phyloP scores from a whole-genome alignment of 2,113 vertebrate genomes.

The Oriolus oriolus region DNA sequence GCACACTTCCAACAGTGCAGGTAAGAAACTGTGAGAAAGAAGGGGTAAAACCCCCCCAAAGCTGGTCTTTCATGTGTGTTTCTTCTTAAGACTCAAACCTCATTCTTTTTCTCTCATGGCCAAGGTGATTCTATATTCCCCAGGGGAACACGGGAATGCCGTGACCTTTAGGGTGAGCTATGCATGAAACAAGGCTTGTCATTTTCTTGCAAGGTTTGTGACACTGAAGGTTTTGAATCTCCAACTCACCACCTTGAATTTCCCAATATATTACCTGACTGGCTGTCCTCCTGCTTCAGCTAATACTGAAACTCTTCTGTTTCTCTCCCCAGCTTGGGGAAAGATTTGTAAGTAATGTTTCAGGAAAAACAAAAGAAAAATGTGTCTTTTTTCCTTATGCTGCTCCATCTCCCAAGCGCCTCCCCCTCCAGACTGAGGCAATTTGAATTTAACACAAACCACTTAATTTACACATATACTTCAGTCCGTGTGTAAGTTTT shows the following conservation, averaged over 20 bases:
- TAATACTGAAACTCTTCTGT: not conserved
- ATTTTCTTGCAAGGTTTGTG: not conserved
- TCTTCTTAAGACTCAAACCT: not conserved
- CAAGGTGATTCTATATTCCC: not conserved
- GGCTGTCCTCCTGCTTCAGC: not conserved
- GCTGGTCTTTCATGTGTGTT: not conserved
- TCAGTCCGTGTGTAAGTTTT: constrained; percentile 21
- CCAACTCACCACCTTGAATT: not conserved
- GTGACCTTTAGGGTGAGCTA: not conserved
- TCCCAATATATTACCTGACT: not conserved
- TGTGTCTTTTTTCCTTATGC: not conserved
- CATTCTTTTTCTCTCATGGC: not conserved
- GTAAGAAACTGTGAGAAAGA: not conserved
- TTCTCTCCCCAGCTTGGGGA: not conserved
- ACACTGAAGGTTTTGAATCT: not conserved
- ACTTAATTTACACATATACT: not conserved
- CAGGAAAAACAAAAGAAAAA: not conserved
- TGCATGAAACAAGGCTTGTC: not conserved
- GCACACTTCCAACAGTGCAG: not conserved
- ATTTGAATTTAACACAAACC: not conserved
- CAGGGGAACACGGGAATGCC: not conserved
- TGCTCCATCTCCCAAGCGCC: not conserved
- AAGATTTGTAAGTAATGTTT: not conserved
- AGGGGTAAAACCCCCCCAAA: fast-evolving
- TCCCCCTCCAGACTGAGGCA: not conserved